These are phyloP conservation scores for Fulmarus glacialis DNA, from an alignment of 2,113 vertebrate genomes.

Conservation along the genomic window DNA sequence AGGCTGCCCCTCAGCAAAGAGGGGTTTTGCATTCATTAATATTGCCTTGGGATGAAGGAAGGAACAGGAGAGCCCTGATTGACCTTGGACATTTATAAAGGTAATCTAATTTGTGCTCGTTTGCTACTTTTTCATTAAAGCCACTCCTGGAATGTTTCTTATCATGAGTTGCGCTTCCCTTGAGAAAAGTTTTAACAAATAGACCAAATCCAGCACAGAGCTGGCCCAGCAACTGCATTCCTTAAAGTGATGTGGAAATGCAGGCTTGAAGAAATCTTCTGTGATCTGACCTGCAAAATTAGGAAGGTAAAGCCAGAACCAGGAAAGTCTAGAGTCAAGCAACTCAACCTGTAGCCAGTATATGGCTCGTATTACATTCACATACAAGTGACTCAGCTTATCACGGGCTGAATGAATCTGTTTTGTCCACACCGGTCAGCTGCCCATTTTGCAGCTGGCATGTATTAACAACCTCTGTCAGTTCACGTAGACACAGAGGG, in stretches of 20 bases:
- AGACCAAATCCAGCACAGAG: constrained; percentile 24
- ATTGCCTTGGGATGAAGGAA: constrained; percentile 58
- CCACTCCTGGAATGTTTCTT: constrained; percentile 59
- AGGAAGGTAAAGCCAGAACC: neutral
- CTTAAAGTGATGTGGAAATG: neutral
- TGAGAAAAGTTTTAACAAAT: constrained; percentile 55
- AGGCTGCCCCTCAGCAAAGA: constrained; percentile 8
- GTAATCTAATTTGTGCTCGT: constrained; percentile 67
- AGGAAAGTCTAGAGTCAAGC: neutral
- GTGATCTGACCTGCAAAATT: neutral
- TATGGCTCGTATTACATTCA: neutral
- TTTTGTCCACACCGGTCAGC: neutral
- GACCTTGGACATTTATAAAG: constrained; percentile 65
- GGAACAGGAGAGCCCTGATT: constrained; percentile 46
- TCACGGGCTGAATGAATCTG: too few relatives aligned
- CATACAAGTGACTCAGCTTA: neutral
- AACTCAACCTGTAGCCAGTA: neutral
- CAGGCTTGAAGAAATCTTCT: neutral
- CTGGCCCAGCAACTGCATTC: neutral
- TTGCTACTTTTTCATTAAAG: constrained; percentile 71
- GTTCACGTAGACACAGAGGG: neutral
- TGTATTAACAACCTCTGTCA: neutral
- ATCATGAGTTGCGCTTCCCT: constrained; percentile 28
- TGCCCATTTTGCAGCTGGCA: neutral
- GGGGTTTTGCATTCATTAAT: constrained; percentile 66